Evolutionary conservation across 2,888 invertebrate genomes (phyloP).

Genomic region (Odontothrips loti): DNA sequence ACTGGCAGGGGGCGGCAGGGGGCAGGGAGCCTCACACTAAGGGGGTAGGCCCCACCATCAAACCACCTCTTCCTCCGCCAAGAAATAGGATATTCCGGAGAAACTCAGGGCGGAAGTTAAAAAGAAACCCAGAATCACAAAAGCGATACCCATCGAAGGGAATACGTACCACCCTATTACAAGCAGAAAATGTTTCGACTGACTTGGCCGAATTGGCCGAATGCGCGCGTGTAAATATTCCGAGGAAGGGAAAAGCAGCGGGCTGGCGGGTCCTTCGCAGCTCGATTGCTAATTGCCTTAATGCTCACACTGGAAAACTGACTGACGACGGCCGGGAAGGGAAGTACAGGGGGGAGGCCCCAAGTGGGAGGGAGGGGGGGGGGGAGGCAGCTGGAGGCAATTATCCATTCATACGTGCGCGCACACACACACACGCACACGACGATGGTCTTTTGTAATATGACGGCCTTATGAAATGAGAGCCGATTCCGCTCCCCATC

Average conservation of each 20-base stretch:
- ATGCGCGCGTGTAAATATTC: too few species aligned
- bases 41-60: too few species aligned
- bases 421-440: background rate
- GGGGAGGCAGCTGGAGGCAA: conserved; percentile 1
- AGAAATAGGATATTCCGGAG: too few species aligned
- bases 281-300: background rate
- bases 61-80: too few species aligned
- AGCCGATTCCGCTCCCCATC: conserved; percentile 12
- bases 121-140: too few species aligned
- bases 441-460: conserved; percentile 13
- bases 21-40: too few species aligned
- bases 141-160: too few species aligned
- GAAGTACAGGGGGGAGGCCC: background rate
- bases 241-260: background rate
- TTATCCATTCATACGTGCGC: conserved; percentile 1
- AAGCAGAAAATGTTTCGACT: too few species aligned
- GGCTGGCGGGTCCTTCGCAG: background rate
- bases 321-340: background rate
- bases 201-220: too few species aligned
- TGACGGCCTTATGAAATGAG: conserved; percentile 19
- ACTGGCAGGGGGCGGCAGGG: too few species aligned
- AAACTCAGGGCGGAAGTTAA: too few species aligned
- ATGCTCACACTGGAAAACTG: background rate
- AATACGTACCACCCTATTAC: too few species aligned
- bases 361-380: background rate